phyloP scores from a whole-genome alignment of 2,888 invertebrate genomes.

The Lasioglossum zephyrum region DNA sequence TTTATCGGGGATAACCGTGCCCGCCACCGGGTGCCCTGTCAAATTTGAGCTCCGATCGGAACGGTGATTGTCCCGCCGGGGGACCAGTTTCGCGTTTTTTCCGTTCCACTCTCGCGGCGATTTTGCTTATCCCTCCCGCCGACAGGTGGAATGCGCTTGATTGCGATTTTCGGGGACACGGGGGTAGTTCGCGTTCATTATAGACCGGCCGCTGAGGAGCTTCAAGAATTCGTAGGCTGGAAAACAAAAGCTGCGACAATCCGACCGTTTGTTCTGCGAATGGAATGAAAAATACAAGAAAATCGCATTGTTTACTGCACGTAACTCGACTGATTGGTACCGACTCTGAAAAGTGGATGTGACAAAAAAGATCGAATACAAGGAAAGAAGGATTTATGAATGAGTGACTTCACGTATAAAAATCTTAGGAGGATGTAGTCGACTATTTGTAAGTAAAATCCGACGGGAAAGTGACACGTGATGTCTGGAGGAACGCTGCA shows the following conservation, averaged over 20 bases:
- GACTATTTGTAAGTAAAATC: constrained; percentile 73
- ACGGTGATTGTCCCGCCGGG: constrained; percentile 41
- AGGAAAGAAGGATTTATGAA: constrained; percentile 53
- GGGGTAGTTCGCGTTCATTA: constrained; percentile 2
- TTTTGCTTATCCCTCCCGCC: neutral
- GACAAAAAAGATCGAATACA: neutral
- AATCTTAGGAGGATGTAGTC: constrained; percentile 70
- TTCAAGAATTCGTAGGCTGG: neutral
- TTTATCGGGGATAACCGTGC: constrained; percentile 45
- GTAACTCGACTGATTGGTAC: neutral
- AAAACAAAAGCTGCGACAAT: neutral
- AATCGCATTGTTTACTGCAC: neutral
- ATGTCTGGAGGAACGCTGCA: constrained; percentile 20
- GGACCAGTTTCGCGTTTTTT: neutral
- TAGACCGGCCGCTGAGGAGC: neutral
- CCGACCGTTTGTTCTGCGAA: neutral
- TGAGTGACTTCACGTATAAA: constrained; percentile 72
- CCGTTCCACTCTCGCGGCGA: neutral
- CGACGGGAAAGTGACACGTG: constrained; percentile 20
- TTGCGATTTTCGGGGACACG: constrained; percentile 8
- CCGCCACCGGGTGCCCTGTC: constrained; percentile 38
- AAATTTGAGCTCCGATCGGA: constrained; percentile 36
- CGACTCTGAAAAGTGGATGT: neutral
- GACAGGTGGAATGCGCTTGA: constrained; percentile 10
- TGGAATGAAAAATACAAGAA: neutral